Evolutionary conservation across 2,113 vertebrate species (phyloP).

Genomic region (Corythornis vintsioides): DNA sequence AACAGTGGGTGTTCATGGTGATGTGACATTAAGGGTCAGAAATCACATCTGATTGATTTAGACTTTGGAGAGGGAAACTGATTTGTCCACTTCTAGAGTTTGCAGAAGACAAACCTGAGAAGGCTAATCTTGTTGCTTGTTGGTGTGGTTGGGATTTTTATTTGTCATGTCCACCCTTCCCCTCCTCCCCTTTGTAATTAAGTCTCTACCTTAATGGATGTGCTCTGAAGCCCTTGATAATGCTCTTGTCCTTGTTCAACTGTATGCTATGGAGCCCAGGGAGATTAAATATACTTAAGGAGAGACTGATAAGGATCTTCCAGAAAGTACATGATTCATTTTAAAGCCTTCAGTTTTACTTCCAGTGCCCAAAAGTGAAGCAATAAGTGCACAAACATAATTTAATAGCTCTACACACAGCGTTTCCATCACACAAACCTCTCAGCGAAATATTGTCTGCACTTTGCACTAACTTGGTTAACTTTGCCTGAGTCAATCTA

Average conservation of each 20-base stretch:
- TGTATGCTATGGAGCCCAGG: not conserved
- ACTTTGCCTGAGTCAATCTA: not conserved
- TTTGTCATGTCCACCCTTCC: not conserved
- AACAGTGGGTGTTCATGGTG: not conserved
- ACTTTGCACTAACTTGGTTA: not conserved
- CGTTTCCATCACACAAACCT: not conserved
- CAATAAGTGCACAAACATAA: not conserved
- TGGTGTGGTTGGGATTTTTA: not conserved
- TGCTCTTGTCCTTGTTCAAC: not conserved
- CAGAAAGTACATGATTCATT: not conserved
- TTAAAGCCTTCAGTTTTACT: constrained; percentile 22
- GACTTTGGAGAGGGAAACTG: not conserved
- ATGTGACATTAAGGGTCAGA: not conserved
- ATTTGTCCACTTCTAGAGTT: not conserved
- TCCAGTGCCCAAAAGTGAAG: not conserved
- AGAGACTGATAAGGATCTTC: constrained; percentile 15
- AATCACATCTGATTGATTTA: not conserved
- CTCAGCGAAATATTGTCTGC: not conserved
- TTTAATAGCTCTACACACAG: not conserved
- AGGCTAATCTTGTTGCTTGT: not conserved
- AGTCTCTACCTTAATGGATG: constrained; percentile 2
- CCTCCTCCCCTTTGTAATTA: not conserved
- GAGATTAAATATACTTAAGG: constrained; percentile 15
- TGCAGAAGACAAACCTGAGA: not conserved
- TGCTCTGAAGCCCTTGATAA: not conserved